Base-by-base conservation (phyloP, 2,888 invertebrate genomes). In the Melinaea menophilus region DNA sequence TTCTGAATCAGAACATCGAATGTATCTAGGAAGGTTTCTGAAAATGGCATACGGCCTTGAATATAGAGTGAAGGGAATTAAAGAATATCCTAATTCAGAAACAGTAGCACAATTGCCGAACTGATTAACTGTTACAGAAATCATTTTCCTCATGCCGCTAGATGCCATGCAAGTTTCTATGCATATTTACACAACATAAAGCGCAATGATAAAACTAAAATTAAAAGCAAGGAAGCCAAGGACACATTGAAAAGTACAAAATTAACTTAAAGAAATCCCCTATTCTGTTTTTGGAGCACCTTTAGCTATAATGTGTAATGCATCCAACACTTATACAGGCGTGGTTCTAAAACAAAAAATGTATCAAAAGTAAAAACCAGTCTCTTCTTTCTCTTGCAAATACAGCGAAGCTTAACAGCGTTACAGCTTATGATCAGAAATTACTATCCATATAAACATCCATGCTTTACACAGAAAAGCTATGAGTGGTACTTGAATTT, bases 321-420 rank as follows among this genome's bases (percentile, higher is more conserved):
- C 83, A 2, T 84, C 80, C 0, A 72, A 79, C 51, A 66, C 46
- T 1, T 72, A 78, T 3, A 69, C 79, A 5, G 83, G 82, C 2
- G 79, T 77, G 0, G 75, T 73, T 0, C 57, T 86, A 12, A 77
- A 83, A 62, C 81, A 83, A 69, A n/a, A 60, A 2, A 60, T 69
- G 4, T 54, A 71, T 9, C 59, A 68, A 34, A 35, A 60, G 0
- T 74, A 75, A 72, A 60, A 58, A 46, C 65, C 66, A 11, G 41
- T 65, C 51, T 66, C 59, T 48, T 69, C 59, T 58, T 69, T 66
- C 56, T 66, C 66, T 2, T 61, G 62, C 9, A 62, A 62, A 37
- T 63, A 82, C 1, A 70, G 64, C 5, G 55, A 68, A 13, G 65
- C 78, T 0, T 72, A 85, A 65, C 51, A 51, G 34, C 77, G 75